Evolutionary conservation across 2,888 invertebrate species (phyloP).

Genomic region (Zonitis immaculata): DNA sequence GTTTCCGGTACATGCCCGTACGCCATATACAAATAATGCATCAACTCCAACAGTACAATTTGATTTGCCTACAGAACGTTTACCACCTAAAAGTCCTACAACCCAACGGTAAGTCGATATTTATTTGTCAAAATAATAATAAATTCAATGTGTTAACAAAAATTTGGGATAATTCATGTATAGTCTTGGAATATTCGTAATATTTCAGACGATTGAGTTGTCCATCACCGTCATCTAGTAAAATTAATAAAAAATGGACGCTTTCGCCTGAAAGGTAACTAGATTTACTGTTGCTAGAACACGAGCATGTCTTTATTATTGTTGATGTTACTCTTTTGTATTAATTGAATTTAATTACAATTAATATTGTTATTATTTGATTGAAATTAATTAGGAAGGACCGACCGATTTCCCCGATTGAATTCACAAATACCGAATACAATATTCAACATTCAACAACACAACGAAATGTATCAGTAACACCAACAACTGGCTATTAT

Average conservation of each 20-base stretch:
- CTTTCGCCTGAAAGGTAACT: slow-evolving; percentile 47
- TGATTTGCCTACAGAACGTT: slow-evolving; percentile 54
- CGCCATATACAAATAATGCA: slow-evolving; percentile 75
- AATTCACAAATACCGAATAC: slow-evolving; percentile 44
- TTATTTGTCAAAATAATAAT: too few species aligned
- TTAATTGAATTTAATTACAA: slow-evolving; percentile 2
- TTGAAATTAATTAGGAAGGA: slow-evolving; percentile 52
- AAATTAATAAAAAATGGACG: slow-evolving; percentile 44
- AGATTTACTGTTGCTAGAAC: slow-evolving; percentile 21
- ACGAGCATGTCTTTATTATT: slow-evolving; percentile 16
- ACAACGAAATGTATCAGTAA: slow-evolving; percentile 46
- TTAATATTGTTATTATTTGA: not conserved
- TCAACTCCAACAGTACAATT: slow-evolving; percentile 60
- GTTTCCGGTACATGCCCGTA: slow-evolving; percentile 88
- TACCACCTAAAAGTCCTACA: slow-evolving; percentile 78
- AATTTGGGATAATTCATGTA: slow-evolving; percentile 1
- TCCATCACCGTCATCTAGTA: slow-evolving; percentile 39
- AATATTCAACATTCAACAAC: slow-evolving; percentile 40
- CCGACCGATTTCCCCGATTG: slow-evolving; percentile 52
- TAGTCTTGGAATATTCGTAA: slow-evolving; percentile 12
- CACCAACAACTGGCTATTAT: slow-evolving; percentile 43
- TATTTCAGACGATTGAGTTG: slow-evolving; percentile 48
- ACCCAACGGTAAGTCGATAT: slow-evolving; percentile 59
- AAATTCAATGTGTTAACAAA: too few species aligned
- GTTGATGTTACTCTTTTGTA: slow-evolving; percentile 5